Evolutionary conservation across 1,140 invertebrate genomes (phyloP).

Genomic region (Asbolus verrucosus): DNA sequence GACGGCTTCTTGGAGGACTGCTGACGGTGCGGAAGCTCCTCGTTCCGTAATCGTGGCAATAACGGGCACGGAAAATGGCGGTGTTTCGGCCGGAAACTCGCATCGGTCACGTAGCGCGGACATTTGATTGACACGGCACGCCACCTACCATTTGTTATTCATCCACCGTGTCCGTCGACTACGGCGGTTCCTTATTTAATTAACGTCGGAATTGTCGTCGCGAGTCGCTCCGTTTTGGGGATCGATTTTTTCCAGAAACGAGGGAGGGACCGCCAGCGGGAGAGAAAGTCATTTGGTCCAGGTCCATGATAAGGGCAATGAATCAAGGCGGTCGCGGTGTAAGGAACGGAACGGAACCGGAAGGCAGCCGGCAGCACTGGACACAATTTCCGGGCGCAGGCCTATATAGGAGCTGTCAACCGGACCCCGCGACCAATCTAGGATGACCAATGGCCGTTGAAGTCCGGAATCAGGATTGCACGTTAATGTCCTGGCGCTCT

Average conservation of each 20-base stretch:
- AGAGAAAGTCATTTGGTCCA: slow-evolving; percentile 44
- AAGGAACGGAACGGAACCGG: slow-evolving; percentile 52
- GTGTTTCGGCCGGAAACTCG: slow-evolving; percentile 48
- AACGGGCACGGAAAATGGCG: slow-evolving; percentile 33
- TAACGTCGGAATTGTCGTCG: slow-evolving; percentile 31
- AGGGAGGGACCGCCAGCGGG: background rate
- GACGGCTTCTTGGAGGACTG: slow-evolving; percentile 10
- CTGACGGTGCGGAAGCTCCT: slow-evolving; percentile 33
- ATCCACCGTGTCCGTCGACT: slow-evolving; percentile 45
- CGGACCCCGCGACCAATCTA: slow-evolving; percentile 57
- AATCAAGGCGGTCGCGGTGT: slow-evolving; percentile 45
- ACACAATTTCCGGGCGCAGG: slow-evolving; percentile 60
- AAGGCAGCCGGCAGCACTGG: slow-evolving; percentile 57
- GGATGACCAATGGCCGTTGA: slow-evolving; percentile 60
- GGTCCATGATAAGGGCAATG: slow-evolving; percentile 40
- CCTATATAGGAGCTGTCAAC: slow-evolving; percentile 56
- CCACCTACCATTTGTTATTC: slow-evolving; percentile 55
- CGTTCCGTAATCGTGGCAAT: slow-evolving; percentile 32
- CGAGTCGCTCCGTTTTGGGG: slow-evolving; percentile 7
- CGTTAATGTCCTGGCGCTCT: slow-evolving; percentile 49
- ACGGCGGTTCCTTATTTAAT: slow-evolving; percentile 38
- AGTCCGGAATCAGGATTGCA: slow-evolving; percentile 39
- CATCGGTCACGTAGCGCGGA: slow-evolving; percentile 54
- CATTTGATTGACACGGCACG: slow-evolving; percentile 55
- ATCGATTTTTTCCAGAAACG: slow-evolving; percentile 27